A percentile compares a stretch with the other conserved stretches of the same genome.
These are phyloP conservation scores for Sinonovacula constricta DNA, from an alignment of 1,140 invertebrate species.

Conservation along the genomic window DNA sequence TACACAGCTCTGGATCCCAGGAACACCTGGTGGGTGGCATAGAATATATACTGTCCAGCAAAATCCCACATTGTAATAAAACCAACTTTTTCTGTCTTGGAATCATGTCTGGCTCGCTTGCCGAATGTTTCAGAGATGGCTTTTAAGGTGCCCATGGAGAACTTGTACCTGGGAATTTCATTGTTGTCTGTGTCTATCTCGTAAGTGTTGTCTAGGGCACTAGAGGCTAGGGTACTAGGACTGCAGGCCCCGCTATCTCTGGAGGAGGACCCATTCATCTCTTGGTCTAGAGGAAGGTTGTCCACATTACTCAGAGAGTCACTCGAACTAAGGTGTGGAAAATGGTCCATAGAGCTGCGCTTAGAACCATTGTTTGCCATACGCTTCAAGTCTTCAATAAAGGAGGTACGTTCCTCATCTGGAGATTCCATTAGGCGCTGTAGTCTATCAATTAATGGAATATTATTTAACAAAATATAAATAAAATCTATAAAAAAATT, in stretches of 20 bases:
- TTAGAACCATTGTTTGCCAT: constrained; percentile 17
- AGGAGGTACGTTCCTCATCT: constrained; percentile 19
- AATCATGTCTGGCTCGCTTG: constrained; percentile 7
- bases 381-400: constrained; percentile 27
- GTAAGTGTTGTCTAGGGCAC: not conserved
- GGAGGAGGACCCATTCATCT: not conserved
- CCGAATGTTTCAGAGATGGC: constrained; percentile 34
- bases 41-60: constrained; percentile 46
- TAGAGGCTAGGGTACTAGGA: not conserved
- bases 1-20: constrained; percentile 35
- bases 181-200: constrained; percentile 26
- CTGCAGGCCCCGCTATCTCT: not conserved
- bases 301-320: not conserved
- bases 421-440: constrained; percentile 33
- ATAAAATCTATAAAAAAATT: no score
- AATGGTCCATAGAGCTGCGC: not conserved
- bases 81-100: constrained; percentile 10
- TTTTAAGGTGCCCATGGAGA: constrained; percentile 27
- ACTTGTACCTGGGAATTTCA: constrained; percentile 40
- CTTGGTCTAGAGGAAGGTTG: not conserved
- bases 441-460: no score
- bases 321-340: not conserved
- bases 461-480: no score
- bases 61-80: constrained; percentile 50
- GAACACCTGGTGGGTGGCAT: constrained; percentile 50